These are phyloP conservation scores for Mus spicilegus DNA, from an alignment of 2,113 vertebrate genomes.

Conservation along the genomic window DNA sequence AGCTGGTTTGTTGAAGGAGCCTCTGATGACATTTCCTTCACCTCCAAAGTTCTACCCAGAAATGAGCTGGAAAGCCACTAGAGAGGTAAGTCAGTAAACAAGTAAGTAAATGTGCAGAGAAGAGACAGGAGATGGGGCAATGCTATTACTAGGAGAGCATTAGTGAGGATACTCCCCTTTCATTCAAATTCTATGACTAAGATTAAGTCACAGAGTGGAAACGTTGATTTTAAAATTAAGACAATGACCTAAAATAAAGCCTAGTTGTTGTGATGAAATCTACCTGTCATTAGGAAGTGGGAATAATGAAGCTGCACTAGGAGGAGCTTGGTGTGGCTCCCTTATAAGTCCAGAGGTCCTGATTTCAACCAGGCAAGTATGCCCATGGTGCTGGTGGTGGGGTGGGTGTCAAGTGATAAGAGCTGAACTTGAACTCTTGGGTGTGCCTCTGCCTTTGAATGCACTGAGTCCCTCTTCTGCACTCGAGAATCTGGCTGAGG, in stretches of 20 bases:
- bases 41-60: slow-evolving; percentile 6
- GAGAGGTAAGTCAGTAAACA: background rate
- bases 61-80: slow-evolving; percentile 1
- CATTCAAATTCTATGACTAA: background rate
- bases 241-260: slow-evolving; percentile 25
- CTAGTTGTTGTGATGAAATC: background rate
- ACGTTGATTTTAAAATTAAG: slow-evolving; percentile 11
- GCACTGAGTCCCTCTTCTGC: background rate
- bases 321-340: background rate
- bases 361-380: background rate
- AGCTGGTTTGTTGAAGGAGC: background rate
- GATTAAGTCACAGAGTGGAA: slow-evolving; percentile 16
- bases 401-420: background rate
- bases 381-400: too few relatives aligned
- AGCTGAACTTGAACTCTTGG: background rate
- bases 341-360: background rate
- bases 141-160: background rate
- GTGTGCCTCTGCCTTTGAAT: background rate
- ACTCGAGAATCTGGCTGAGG: background rate
- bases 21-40: background rate
- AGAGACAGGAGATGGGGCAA: background rate
- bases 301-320: background rate
- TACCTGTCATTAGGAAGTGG: slow-evolving; percentile 20
- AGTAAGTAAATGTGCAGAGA: background rate
- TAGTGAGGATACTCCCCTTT: background rate